Evolutionary conservation across 1,140 invertebrate species (phyloP), one percentile per base, ranked within the genome.

Genomic region (Euwallacea similis): DNA sequence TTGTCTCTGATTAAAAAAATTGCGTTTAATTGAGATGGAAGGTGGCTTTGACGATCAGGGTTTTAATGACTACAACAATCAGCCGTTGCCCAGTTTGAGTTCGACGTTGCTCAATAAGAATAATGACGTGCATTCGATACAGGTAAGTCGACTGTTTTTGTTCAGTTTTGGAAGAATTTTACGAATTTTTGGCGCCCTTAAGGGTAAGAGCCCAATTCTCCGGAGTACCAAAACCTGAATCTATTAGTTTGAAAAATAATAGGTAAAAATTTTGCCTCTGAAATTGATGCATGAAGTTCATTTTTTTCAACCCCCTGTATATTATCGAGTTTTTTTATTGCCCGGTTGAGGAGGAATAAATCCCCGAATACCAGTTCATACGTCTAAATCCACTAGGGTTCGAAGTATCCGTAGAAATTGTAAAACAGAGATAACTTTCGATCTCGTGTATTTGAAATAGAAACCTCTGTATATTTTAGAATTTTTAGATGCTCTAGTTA

Each of bases 21-120:
- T 77, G 70, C 62, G 74, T 74, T 56, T 76, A 75, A 76, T 78
- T 73, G 71, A 73, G 66, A 91, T 91, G 89, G 90, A 91, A 79
- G 88, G 89, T 76, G 86, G 86, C 56, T 92, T 91, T 82, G 91
- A 92, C 77, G 90, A 92, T 79, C 87, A 89, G 74, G 88, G 90
- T 76, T 92, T 92, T 78, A 84, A 85, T 69, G 90, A 93, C 77
- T 92, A 91, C 79, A 83, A 87, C 46, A 87, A 86, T 72, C 86
- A 88, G 44, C 84, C 86, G 62, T 81, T 86, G 69, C 84, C 86
- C 43, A 84, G 79, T 61, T 74, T 84, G 70, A 54, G 75, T 82
- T 74, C 79, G 78, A 79, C 84, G 64, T 70, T 81, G 74, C 65
- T 84, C 68, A 79, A 78, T 59, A 79, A 80, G 76, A 64, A 78